A percentile compares a stretch with the other conserved stretches of the same genome.
Evolutionary conservation across 2,888 invertebrate species (phyloP).

Genomic region (Thyatira batis): DNA sequence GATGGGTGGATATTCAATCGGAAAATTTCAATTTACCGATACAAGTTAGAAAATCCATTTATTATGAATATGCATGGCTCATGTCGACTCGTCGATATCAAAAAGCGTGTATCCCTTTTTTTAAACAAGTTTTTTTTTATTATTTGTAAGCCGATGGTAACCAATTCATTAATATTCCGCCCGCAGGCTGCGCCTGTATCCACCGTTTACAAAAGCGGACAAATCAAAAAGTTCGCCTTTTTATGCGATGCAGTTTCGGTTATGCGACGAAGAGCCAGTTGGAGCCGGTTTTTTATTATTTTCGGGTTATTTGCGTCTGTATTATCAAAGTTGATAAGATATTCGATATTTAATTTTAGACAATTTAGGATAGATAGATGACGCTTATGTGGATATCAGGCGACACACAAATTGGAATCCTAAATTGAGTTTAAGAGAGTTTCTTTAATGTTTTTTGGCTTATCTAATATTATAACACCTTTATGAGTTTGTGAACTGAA

Average conservation of each 20-base stretch:
- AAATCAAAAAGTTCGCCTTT: constrained; percentile 40
- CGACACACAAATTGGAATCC: too few species aligned
- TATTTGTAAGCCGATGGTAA: constrained; percentile 33
- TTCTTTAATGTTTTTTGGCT: too few species aligned
- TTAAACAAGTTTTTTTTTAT: constrained; percentile 24
- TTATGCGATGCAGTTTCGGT: constrained; percentile 25
- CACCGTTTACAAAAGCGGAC: constrained; percentile 27
- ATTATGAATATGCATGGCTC: constrained; percentile 54
- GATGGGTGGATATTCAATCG: background rate
- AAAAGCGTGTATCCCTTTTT: constrained; percentile 25
- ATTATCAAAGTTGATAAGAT: too few species aligned
- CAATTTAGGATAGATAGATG: too few species aligned
- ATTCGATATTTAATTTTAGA: too few species aligned
- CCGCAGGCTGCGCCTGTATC: constrained; percentile 27
- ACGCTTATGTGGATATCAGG: too few species aligned
- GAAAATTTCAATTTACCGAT: constrained; percentile 28
- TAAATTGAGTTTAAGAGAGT: too few species aligned
- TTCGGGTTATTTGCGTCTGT: background rate
- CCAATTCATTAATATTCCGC: constrained; percentile 58
- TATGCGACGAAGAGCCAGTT: background rate
- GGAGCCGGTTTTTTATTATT: background rate
- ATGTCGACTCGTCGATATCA: constrained; percentile 26
- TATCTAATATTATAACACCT: too few species aligned
- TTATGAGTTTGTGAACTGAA: too few species aligned
- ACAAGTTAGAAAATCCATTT: constrained; percentile 38